Percentiles rank a stretch among this genome's conserved stretches.
Conservation (phyloP, 2,113 vertebrate genomes). For the Heterochromis multidens region DNA sequence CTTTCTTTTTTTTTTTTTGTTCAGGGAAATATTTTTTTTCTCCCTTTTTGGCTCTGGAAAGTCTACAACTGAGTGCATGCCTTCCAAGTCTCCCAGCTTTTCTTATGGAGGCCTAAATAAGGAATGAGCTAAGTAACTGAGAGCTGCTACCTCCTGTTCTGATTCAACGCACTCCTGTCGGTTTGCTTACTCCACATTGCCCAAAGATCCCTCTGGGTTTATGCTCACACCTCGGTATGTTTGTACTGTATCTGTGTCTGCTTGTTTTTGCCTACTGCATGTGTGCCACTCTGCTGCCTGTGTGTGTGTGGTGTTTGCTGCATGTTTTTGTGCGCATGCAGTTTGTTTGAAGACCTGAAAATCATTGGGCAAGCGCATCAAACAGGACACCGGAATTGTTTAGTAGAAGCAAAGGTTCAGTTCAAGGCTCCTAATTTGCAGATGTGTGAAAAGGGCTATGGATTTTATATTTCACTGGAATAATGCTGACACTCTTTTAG, state of each 20-base stretch:
- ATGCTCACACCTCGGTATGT: conserved; percentile 18
- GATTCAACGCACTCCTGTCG: conserved; percentile 46
- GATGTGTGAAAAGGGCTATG: conserved; percentile 36
- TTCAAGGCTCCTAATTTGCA: conserved; percentile 57
- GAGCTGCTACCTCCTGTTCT: conserved; percentile 46
- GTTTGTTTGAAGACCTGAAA: conserved; percentile 16
- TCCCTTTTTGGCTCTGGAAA: background rate
- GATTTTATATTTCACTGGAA: conserved; percentile 46
- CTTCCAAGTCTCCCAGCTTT: conserved; percentile 31
- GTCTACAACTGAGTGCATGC: background rate
- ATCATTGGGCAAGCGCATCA: background rate
- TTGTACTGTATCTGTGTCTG: conserved; percentile 27
- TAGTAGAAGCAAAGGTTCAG: conserved; percentile 18
- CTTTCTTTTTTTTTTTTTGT: background rate
- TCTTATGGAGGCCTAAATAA: conserved; percentile 64
- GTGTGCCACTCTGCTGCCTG: background rate
- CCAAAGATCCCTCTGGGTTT: conserved; percentile 53
- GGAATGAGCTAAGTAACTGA: conserved; percentile 60
- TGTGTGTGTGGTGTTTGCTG: background rate
- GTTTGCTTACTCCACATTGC: conserved; percentile 56
- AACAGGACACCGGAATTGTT: background rate
- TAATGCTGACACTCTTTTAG: conserved; percentile 62
- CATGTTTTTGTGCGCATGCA: background rate
- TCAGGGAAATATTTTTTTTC: background rate
- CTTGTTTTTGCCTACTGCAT: background rate